Evolutionary conservation across 2,113 vertebrate species (phyloP), one percentile per base, ranked within the genome.

Genomic region (Tapirus terrestris): DNA sequence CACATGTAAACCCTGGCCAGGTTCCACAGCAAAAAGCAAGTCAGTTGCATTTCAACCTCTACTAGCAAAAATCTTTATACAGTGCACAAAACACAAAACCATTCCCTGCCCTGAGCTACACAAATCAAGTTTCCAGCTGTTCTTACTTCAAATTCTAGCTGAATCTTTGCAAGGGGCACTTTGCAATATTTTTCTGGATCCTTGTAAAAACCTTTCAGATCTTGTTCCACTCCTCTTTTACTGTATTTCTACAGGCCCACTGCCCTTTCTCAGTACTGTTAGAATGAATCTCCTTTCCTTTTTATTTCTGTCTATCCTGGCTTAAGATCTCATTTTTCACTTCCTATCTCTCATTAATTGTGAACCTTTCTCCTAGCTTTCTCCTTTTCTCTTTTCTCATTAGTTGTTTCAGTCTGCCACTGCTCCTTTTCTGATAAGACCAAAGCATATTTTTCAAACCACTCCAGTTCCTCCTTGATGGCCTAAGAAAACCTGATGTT

Each of bases 401-500:
- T 70, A 56, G 58, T 53, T 58, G 87, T 72, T 70, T 72, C 33
- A 29, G 29, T n/a, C 90, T 14, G 13, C 16, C 31, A 58, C 33
- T 18, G 43, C 23, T 76, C 36, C 43, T 94, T 20, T 91, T 80
- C 85, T 72, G 73, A 56, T 56, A 60, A 85, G 31, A 39, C 58
- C 68, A 88, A 77, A 72, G 80, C 12, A 0, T 29, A 65, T 33
- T 77, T 92, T 79, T 93, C 85, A 92, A 61, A 58, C 45, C 76
- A 61, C 63, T 88, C 43, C 48, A 21, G 23, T 36, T 85, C 27
- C 79, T 87, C 56, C 53, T 89, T n/a, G 51, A 94, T 95, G 92
- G 82, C 79, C 36, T 89, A 72, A 93, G 58, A 75, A 79, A 93
- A 80, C 4, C 25, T 80, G 36, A 85, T 90, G 56, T 92, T 53